These are phyloP conservation scores for Ammodytes marinus DNA, from an alignment of 2,113 vertebrate species.

Conservation along the genomic window DNA sequence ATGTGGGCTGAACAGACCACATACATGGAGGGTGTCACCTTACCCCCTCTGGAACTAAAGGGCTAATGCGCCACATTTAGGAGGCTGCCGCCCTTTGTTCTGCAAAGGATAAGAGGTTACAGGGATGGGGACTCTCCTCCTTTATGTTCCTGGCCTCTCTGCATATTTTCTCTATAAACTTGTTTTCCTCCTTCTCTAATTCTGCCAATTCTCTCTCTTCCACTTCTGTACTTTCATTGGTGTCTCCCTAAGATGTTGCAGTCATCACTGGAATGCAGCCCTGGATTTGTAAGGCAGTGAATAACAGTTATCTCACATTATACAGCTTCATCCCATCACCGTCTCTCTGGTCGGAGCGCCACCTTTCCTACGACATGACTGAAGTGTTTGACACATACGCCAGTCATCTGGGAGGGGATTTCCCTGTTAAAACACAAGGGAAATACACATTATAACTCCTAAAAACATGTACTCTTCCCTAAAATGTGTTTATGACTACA, in stretches of 20 bases:
- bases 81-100: slow-evolving; percentile 80
- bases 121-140: slow-evolving; percentile 38
- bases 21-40: slow-evolving; percentile 85
- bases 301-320: slow-evolving; percentile 36
- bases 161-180: background rate
- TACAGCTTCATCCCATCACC: slow-evolving; percentile 32
- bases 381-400: slow-evolving; percentile 37
- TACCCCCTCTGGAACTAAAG: slow-evolving; percentile 81
- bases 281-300: slow-evolving; percentile 19
- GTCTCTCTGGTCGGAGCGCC: slow-evolving; percentile 5
- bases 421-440: slow-evolving; percentile 50
- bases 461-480: slow-evolving; percentile 36
- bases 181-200: slow-evolving; percentile 2
- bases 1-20: slow-evolving; percentile 84
- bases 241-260: background rate
- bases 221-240: background rate
- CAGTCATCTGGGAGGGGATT: slow-evolving; percentile 50
- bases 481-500: slow-evolving; percentile 46
- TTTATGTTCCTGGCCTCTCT: slow-evolving; percentile 11
- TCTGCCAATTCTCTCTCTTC: background rate
- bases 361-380: slow-evolving; percentile 52
- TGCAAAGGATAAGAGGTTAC: slow-evolving; percentile 66
- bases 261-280: slow-evolving; percentile 15
- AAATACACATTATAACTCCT: slow-evolving; percentile 54
- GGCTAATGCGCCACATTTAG: slow-evolving; percentile 83